Conservation (phyloP, 2,113 vertebrate species). For the Oostethus manadensis region DNA sequence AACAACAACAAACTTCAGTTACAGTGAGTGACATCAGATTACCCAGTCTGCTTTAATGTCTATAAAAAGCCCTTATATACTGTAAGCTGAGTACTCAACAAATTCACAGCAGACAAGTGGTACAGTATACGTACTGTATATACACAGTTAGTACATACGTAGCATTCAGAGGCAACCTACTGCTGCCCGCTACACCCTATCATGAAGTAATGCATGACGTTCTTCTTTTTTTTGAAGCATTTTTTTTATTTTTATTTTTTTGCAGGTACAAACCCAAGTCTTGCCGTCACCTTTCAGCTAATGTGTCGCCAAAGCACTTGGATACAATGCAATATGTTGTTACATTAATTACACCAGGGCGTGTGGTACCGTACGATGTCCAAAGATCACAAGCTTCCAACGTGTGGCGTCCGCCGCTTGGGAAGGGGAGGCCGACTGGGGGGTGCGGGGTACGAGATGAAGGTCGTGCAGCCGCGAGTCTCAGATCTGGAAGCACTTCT, state of each 20-base stretch:
- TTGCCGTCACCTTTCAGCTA: slow-evolving; percentile 43
- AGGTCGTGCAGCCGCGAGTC: slow-evolving; percentile 32
- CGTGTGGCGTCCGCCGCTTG: slow-evolving; percentile 47
- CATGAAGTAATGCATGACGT: slow-evolving; percentile 58
- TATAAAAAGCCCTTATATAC: slow-evolving; percentile 75
- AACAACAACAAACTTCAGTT: slow-evolving; percentile 49
- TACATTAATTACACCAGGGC: slow-evolving; percentile 63
- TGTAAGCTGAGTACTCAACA: slow-evolving; percentile 65
- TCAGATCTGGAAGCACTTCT: slow-evolving; percentile 69
- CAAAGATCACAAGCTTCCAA: slow-evolving; percentile 62
- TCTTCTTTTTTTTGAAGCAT: background rate
- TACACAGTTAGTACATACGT: slow-evolving; percentile 66
- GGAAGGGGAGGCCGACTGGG: background rate
- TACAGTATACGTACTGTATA: slow-evolving; percentile 66
- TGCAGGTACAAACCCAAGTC: slow-evolving; percentile 59
- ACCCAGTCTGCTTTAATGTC: slow-evolving; percentile 61
- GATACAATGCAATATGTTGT: slow-evolving; percentile 63
- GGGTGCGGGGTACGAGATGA: slow-evolving; percentile 3
- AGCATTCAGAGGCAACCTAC: slow-evolving; percentile 65
- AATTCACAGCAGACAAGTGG: slow-evolving; percentile 67
- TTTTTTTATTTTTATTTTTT: slow-evolving; percentile 23
- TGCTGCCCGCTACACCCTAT: slow-evolving; percentile 60
- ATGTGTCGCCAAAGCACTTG: slow-evolving; percentile 67
- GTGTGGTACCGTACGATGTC: slow-evolving; percentile 52
- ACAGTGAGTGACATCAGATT: slow-evolving; percentile 52